phyloP scores from a whole-genome alignment of 2,113 vertebrate species.

The Mobula birostris region DNA sequence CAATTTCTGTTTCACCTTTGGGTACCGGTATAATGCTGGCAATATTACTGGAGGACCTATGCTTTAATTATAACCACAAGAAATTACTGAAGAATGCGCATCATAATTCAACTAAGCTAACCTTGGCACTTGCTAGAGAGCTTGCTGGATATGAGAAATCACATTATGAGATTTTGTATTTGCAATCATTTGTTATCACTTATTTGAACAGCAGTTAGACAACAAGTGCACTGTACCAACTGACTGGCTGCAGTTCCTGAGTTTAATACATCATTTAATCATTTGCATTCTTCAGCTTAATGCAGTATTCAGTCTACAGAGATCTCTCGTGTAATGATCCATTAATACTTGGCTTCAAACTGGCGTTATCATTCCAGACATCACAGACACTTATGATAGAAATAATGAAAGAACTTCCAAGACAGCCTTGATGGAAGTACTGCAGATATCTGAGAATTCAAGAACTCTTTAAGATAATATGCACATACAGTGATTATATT shows the following conservation, averaged over 20 bases:
- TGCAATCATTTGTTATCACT: neutral
- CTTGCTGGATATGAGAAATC: slow-evolving; percentile 1
- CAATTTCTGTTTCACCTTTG: neutral
- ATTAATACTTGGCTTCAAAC: slow-evolving; percentile 21
- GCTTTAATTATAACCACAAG: neutral
- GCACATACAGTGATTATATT: neutral
- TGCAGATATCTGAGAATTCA: slow-evolving; percentile 5
- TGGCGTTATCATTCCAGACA: slow-evolving; percentile 6
- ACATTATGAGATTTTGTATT: neutral
- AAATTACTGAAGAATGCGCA: neutral
- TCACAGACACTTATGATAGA: neutral
- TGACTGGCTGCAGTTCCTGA: neutral
- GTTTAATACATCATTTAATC: slow-evolving; percentile 21
- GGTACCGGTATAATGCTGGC: neutral
- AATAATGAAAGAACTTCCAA: neutral
- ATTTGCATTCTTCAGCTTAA: neutral
- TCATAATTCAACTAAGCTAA: slow-evolving; percentile 13
- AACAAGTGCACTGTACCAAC: neutral
- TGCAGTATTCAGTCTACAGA: neutral
- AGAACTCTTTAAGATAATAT: neutral
- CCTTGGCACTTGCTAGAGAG: neutral
- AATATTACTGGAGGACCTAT: neutral
- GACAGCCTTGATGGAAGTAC: slow-evolving; percentile 12
- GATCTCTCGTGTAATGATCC: slow-evolving; percentile 15
- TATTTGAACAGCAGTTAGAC: neutral